phyloP scores from a whole-genome alignment of 1,140 invertebrate genomes.

The Zaprionus ornatus region DNA sequence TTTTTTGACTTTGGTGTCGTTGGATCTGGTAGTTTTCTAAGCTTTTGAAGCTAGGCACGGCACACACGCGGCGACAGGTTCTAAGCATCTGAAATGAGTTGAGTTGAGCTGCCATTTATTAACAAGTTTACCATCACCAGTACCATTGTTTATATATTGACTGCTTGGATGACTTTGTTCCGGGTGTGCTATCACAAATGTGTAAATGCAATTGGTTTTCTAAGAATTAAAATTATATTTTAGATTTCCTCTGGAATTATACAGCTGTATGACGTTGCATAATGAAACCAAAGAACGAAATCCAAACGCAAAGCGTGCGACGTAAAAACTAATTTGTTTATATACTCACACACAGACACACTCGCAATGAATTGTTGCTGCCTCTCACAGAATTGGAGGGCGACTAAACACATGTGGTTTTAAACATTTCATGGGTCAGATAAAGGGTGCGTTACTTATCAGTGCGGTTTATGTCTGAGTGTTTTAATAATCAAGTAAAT shows the following conservation, averaged over 20 bases:
- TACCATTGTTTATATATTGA: conserved; percentile 31
- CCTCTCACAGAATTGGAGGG: not conserved
- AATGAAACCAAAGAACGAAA: conserved; percentile 58
- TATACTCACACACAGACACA: conserved; percentile 38
- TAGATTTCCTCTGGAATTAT: conserved; percentile 27
- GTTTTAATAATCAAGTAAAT: not conserved
- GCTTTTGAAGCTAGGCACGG: conserved; percentile 12
- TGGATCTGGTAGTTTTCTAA: conserved; percentile 10
- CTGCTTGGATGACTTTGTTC: not conserved
- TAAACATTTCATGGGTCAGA: not conserved
- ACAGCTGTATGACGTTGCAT: conserved; percentile 66
- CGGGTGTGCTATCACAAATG: conserved; percentile 46
- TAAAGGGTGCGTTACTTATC: not conserved
- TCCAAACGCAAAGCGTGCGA: conserved; percentile 27
- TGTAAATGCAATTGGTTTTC: conserved; percentile 61
- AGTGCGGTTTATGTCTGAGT: not conserved
- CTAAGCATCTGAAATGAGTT: conserved; percentile 57
- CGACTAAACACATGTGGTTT: not conserved
- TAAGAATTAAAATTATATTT: conserved; percentile 10
- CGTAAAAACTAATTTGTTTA: conserved; percentile 54
- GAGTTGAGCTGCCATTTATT: conserved; percentile 26
- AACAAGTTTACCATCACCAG: conserved; percentile 26
- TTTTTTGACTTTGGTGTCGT: conserved; percentile 5
- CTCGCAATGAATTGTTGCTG: not conserved
- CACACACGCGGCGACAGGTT: conserved; percentile 39